Conservation (phyloP, 2,797 vertebrate species). For the Xerus rutilus region DNA sequence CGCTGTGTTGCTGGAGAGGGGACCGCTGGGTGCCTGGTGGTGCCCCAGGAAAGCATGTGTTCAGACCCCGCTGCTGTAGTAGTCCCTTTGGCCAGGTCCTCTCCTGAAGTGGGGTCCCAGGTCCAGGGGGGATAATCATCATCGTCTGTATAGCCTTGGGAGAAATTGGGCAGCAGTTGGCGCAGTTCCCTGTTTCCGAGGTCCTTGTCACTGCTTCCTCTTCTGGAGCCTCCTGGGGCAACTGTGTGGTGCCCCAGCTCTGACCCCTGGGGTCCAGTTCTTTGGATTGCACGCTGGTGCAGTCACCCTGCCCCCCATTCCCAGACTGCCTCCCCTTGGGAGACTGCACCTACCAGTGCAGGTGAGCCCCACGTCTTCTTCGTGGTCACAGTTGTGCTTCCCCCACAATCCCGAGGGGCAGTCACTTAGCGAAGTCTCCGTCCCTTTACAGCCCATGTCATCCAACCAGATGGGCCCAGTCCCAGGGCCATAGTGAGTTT, state of each 20-base stretch:
- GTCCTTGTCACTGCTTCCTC: not conserved
- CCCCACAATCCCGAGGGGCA: slow-evolving; percentile 77
- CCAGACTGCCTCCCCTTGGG: not conserved
- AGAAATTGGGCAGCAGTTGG: not conserved
- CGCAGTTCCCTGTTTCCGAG: not conserved
- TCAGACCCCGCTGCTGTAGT: not conserved
- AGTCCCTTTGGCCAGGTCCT: slow-evolving; percentile 63
- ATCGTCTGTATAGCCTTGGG: slow-evolving; percentile 62
- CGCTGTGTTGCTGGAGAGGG: not conserved
- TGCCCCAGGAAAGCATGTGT: not conserved
- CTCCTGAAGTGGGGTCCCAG: slow-evolving; percentile 73
- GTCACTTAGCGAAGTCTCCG: slow-evolving; percentile 68
- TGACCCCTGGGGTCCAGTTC: not conserved
- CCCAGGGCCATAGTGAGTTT: slow-evolving; percentile 83
- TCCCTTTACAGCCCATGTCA: slow-evolving; percentile 82
- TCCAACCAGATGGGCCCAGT: slow-evolving; percentile 85
- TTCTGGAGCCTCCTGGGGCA: not conserved
- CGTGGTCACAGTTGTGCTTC: slow-evolving; percentile 84
- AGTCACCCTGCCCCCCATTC: not conserved
- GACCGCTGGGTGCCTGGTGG: not conserved
- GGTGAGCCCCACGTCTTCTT: slow-evolving; percentile 84
- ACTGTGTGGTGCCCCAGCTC: not conserved
- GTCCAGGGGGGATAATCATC: slow-evolving; percentile 79
- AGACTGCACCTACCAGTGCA: slow-evolving; percentile 80
- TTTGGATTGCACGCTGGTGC: not conserved